A percentile compares a stretch with the other conserved stretches of the same genome.
Conservation (phyloP, 2,888 invertebrate genomes). For the Drosophila greeni region DNA sequence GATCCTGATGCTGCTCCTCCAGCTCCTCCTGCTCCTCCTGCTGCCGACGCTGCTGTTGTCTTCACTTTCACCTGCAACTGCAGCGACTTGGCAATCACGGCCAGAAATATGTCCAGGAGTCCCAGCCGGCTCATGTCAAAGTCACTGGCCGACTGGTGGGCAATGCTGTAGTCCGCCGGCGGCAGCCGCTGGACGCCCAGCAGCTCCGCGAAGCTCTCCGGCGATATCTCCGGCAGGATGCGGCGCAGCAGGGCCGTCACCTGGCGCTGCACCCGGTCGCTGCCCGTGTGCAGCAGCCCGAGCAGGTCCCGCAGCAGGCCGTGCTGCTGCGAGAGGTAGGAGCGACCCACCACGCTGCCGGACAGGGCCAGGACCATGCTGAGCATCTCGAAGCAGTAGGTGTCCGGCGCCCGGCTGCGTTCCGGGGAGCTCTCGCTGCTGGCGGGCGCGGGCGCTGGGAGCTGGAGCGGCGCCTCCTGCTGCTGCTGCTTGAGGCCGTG, state of each 20-base stretch:
- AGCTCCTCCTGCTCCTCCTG: background rate
- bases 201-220: slow-evolving; percentile 88
- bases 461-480: slow-evolving; percentile 32
- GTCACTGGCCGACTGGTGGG: slow-evolving; percentile 79
- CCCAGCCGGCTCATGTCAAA: slow-evolving; percentile 83
- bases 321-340: slow-evolving; percentile 93
- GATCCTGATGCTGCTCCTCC: background rate
- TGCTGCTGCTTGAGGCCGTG: slow-evolving; percentile 68
- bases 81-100: slow-evolving; percentile 93
- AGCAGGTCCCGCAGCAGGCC: slow-evolving; percentile 91
- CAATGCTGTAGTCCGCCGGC: slow-evolving; percentile 87
- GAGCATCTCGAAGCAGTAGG: slow-evolving; percentile 98
- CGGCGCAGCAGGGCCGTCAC: slow-evolving; percentile 90
- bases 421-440: slow-evolving; percentile 74
- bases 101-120: slow-evolving; percentile 92
- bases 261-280: slow-evolving; percentile 96
- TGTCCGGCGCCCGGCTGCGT: slow-evolving; percentile 81
- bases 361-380: slow-evolving; percentile 95
- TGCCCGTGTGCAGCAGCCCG: slow-evolving; percentile 93
- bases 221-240: slow-evolving; percentile 93
- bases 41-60: slow-evolving; percentile 52
- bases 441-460: slow-evolving; percentile 22
- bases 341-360: slow-evolving; percentile 93
- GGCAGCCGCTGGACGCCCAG: slow-evolving; percentile 86
- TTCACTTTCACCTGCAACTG: slow-evolving; percentile 91